Conservation (phyloP, 2,113 vertebrate species). For the Psephotus haematonotus region DNA sequence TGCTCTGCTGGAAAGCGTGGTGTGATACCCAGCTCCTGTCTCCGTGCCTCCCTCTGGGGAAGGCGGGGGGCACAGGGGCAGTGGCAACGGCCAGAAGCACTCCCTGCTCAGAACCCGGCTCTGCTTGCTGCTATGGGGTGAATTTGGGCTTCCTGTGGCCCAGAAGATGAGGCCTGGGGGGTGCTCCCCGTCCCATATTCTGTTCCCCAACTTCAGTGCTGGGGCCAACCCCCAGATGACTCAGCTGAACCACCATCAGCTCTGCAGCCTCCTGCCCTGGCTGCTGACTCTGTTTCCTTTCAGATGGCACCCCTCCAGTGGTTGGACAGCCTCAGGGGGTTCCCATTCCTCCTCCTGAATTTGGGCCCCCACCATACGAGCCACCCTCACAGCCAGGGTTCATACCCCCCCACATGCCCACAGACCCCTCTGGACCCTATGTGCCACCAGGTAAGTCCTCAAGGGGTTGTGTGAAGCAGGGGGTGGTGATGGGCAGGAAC, state of each 20-base stretch:
- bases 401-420: constrained; percentile 84
- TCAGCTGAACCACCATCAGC: not conserved
- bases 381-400: constrained; percentile 83
- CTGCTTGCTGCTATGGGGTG: not conserved
- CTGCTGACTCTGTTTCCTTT: not conserved
- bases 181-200: accelerated
- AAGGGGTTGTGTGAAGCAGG: accelerated
- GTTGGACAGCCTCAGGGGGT: constrained; percentile 81
- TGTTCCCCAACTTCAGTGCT: not conserved
- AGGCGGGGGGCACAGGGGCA: not conserved
- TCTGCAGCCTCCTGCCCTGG: not conserved
- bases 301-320: constrained; percentile 71
- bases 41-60: accelerated
- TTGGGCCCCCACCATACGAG: constrained; percentile 93
- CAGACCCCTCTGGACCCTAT: constrained; percentile 80
- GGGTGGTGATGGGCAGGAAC: not conserved
- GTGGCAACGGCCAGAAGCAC: not conserved
- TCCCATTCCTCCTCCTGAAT: constrained; percentile 86
- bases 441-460: constrained; percentile 76
- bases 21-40: accelerated
- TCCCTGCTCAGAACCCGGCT: not conserved
- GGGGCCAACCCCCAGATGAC: not conserved
- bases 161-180: not conserved
- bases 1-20: not conserved
- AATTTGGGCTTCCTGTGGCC: not conserved